Evolutionary conservation across 2,797 vertebrate genomes (phyloP).

Genomic region (Holocentrus rufus): DNA sequence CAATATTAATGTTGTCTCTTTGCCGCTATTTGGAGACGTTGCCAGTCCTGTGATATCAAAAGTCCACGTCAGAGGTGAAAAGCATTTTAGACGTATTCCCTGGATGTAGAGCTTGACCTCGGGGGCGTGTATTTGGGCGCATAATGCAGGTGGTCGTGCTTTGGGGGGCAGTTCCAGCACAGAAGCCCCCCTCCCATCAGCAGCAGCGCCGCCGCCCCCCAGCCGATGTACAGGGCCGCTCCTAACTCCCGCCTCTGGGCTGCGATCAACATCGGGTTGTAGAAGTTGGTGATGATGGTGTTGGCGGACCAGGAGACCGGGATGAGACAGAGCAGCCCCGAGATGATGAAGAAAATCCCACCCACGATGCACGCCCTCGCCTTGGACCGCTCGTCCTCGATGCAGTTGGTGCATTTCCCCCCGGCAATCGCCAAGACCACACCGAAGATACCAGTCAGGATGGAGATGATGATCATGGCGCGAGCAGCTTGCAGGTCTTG

Average conservation of each 20-base stretch:
- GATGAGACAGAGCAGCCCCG: constrained; percentile 81
- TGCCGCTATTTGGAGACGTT: background rate
- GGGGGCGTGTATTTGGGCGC: constrained; percentile 67
- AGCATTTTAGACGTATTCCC: constrained; percentile 73
- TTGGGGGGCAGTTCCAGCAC: constrained; percentile 83
- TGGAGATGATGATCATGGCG: constrained; percentile 80
- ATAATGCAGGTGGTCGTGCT: constrained; percentile 64
- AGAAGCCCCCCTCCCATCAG: constrained; percentile 88
- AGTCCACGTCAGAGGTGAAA: background rate
- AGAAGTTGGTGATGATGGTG: constrained; percentile 82
- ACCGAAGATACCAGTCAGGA: constrained; percentile 77
- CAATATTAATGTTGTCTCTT: background rate
- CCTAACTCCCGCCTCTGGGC: constrained; percentile 88
- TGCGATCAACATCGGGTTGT: constrained; percentile 75
- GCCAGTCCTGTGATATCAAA: background rate
- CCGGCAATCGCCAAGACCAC: constrained; percentile 78
- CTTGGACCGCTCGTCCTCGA: constrained; percentile 79
- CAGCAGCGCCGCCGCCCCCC: constrained; percentile 85
- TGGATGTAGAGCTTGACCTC: constrained; percentile 68
- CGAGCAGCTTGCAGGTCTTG: constrained; percentile 82
- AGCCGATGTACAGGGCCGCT: constrained; percentile 90
- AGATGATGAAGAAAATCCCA: constrained; percentile 79
- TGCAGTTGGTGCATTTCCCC: constrained; percentile 86
- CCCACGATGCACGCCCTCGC: constrained; percentile 78
- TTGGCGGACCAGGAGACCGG: constrained; percentile 84